Percentiles rank a stretch among this genome's conserved stretches.
phyloP scores from a whole-genome alignment of 2,797 vertebrate genomes.

The Apogon talboti region DNA sequence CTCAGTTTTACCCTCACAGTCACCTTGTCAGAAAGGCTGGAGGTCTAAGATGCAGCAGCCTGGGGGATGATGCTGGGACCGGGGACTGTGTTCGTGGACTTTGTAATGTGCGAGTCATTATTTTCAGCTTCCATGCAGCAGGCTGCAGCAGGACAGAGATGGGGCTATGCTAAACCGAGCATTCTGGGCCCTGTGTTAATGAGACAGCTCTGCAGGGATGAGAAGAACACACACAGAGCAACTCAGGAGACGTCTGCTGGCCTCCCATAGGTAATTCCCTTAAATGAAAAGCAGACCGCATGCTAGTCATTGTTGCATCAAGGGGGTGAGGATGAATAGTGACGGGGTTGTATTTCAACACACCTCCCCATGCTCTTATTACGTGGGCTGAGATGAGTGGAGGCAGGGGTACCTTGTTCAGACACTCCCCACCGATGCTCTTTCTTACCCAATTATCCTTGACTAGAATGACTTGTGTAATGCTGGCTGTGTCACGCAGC shows the following conservation, averaged over 20 bases:
- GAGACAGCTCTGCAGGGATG: constrained; percentile 82
- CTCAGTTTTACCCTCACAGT: constrained; percentile 41
- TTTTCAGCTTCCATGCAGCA: constrained; percentile 64
- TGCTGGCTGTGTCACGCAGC: constrained; percentile 64
- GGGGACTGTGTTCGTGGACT: constrained; percentile 54
- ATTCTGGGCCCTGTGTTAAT: constrained; percentile 76
- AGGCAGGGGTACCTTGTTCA: constrained; percentile 72
- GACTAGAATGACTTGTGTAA: constrained; percentile 71
- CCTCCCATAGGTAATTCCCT: constrained; percentile 80
- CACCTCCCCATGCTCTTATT: constrained; percentile 67
- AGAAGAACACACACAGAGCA: constrained; percentile 81
- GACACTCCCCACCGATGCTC: constrained; percentile 70
- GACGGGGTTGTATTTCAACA: constrained; percentile 76
- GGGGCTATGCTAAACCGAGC: constrained; percentile 55
- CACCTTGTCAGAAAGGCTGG: constrained; percentile 60
- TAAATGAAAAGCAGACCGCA: constrained; percentile 85
- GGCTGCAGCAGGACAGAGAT: constrained; percentile 70
- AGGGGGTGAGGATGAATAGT: constrained; percentile 74
- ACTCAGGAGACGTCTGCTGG: constrained; percentile 76
- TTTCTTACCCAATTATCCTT: constrained; percentile 74
- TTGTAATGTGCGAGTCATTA: constrained; percentile 70
- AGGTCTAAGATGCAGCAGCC: constrained; percentile 42
- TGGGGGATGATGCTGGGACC: constrained; percentile 41
- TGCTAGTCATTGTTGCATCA: constrained; percentile 74
- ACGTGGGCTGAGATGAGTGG: constrained; percentile 54